These are phyloP conservation scores for Macrosiphum euphorbiae DNA, from an alignment of 2,888 invertebrate genomes.

Conservation along the genomic window DNA sequence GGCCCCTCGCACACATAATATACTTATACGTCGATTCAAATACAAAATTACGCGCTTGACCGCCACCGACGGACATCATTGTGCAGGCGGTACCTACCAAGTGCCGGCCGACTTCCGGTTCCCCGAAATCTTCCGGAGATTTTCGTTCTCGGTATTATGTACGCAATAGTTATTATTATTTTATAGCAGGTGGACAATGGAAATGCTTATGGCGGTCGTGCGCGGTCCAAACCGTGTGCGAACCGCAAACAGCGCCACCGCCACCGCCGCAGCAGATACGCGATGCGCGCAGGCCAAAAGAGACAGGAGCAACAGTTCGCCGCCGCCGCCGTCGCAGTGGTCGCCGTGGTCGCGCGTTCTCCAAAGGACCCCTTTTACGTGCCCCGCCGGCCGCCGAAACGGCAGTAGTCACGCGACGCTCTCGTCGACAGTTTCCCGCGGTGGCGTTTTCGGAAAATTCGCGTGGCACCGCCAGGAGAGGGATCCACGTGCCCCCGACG, in stretches of 20 bases:
- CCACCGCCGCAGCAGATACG: neutral
- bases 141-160: neutral
- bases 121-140: neutral
- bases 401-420: conserved; percentile 17
- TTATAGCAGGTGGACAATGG: too few species aligned
- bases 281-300: conserved; percentile 8
- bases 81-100: too few species aligned
- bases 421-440: neutral
- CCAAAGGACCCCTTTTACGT: neutral
- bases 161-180: too few species aligned
- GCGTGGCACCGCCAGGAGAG: neutral
- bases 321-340: conserved; percentile 29
- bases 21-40: neutral
- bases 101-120: neutral
- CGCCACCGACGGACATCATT: neutral
- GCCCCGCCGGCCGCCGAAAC: neutral
- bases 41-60: neutral
- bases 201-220: neutral
- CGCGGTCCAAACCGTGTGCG: neutral
- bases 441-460: neutral
- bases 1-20: too few species aligned
- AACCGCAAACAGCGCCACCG: neutral
- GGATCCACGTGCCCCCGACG: neutral
- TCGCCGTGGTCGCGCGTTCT: conserved; percentile 29
- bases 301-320: conserved; percentile 42